Conservation (phyloP, 1,140 invertebrate genomes). For the Venustaconcha ellipsiformis region DNA sequence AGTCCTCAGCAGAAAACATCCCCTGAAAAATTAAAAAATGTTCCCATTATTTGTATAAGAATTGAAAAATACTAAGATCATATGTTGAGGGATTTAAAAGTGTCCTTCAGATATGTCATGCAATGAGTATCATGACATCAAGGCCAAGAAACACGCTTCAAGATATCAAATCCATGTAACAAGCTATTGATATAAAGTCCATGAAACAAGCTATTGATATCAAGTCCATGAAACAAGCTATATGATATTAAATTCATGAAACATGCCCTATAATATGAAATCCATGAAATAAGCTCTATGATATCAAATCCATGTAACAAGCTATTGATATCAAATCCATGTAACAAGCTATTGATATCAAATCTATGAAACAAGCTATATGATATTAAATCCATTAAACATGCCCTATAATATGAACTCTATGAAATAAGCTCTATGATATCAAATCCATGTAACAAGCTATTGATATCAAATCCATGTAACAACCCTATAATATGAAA, state of each 20-base stretch:
- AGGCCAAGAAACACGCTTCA: no score
- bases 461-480: background rate
- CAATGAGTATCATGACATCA: background rate
- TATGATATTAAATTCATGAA: background rate
- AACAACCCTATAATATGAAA: no score
- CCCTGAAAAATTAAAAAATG: slow-evolving; percentile 63
- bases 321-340: background rate
- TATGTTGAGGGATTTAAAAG: background rate
- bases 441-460: background rate
- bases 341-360: background rate
- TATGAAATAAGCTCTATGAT: no score
- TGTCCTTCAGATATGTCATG: background rate
- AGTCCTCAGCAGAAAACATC: slow-evolving; percentile 71
- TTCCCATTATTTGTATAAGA: background rate
- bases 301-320: background rate
- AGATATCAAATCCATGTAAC: background rate
- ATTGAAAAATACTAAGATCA: background rate
- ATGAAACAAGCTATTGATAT: background rate
- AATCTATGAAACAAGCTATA: background rate
- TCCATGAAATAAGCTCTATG: background rate
- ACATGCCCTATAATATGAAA: background rate
- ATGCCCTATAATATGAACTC: background rate
- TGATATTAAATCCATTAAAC: background rate
- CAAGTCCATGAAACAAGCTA: background rate
- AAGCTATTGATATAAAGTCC: no score